Conservation (phyloP, 2,113 vertebrate species). For the Physeter macrocephalus region DNA sequence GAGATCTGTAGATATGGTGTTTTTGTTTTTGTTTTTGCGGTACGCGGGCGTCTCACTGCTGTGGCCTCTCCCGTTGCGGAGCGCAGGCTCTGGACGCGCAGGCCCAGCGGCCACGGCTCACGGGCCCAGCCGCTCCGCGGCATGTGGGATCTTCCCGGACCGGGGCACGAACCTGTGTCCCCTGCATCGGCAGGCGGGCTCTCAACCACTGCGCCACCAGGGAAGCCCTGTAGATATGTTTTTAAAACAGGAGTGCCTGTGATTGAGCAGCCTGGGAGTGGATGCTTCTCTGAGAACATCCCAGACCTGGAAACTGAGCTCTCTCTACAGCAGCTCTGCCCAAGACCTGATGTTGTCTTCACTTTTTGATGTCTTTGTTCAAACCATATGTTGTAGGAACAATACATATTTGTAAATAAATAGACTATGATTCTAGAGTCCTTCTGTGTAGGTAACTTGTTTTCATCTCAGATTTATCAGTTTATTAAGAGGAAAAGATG, state of each 20-base stretch:
- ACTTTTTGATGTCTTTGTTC: slow-evolving; percentile 43
- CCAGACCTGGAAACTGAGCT: slow-evolving; percentile 21
- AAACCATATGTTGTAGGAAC: slow-evolving; percentile 34
- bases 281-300: slow-evolving; percentile 33
- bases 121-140: no score
- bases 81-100: no score
- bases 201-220: no score
- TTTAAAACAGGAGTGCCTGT: background rate
- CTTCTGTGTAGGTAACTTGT: slow-evolving; percentile 41
- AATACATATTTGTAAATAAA: slow-evolving; percentile 67
- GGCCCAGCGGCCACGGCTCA: no score
- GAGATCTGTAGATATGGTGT: background rate
- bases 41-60: no score
- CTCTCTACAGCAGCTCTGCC: background rate
- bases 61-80: no score
- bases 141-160: no score
- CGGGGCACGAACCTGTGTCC: no score
- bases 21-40: no score
- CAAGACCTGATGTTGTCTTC: slow-evolving; percentile 45
- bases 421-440: slow-evolving; percentile 5
- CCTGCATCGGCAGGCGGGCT: no score
- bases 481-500: slow-evolving; percentile 9
- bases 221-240: background rate
- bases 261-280: slow-evolving; percentile 38
- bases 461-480: slow-evolving; percentile 43